Base-by-base conservation (phyloP, 1,140 invertebrate species). In the Protaetia brevitarsis region DNA sequence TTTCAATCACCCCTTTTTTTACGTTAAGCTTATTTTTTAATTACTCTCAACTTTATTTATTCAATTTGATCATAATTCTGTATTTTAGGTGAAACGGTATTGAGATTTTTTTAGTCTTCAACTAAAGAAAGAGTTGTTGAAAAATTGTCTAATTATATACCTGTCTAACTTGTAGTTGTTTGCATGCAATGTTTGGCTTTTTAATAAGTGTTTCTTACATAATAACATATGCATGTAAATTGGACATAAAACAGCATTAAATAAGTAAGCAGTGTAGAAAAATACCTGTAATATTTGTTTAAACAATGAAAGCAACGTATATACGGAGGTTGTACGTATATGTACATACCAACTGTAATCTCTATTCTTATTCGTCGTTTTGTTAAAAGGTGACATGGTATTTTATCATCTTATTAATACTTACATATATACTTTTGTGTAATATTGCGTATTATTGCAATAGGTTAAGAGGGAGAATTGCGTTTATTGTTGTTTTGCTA, bases 211-310 rank as follows among this genome's bases (percentile, higher is more conserved):
- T 36, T 36, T 36, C 34, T 36, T 36, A 36, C 34, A 36, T 36
- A 36, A 36, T 36, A 36, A 36, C 34, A 36, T 36, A 36, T 36
- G 34, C 34, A 36, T 36, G 34, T 36, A 36, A 36, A 36, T 36
- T 36, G 34, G 8, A 36, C 16, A 13, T 36, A 36, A 36, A 36
- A 36, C 34, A 36, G 8, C 34, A 36, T 36, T 36, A 36, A 36
- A 36, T 36, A 36, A 36, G 34, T 8, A 36, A 36, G 34, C 34
- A 36, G 8, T 13, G 2, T 10, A 36, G 34, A 36, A 36, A 36
- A 36, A 36, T 36, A 36, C 16, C 34, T 36, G 34, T 36, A 36
- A 36, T 36, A 36, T 36, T 36, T 36, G 16, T 13, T 36, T 13
- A 36, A 36, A 3, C 34, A 36, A 36, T 36, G 34, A n/a, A 36